phyloP scores from a whole-genome alignment of 2,888 invertebrate genomes.

The Hesperia comma region DNA sequence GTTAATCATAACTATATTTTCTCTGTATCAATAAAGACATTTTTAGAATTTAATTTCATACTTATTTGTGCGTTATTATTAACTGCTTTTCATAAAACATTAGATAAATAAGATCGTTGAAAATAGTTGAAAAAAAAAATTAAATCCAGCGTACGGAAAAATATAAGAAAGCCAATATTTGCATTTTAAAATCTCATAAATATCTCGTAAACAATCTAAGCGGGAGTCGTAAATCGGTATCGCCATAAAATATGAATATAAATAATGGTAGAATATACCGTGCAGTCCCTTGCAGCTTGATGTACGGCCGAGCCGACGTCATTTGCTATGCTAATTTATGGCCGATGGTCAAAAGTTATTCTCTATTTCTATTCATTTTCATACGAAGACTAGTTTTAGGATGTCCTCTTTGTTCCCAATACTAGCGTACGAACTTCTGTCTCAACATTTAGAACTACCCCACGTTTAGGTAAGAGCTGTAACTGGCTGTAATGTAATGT shows the following conservation, averaged over 20 bases:
- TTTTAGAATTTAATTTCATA: too few relatives aligned
- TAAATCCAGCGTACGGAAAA: not conserved
- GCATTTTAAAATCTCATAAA: constrained; percentile 29
- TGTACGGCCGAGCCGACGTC: constrained; percentile 53
- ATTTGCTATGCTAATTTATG: constrained; percentile 55
- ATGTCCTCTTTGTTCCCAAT: not conserved
- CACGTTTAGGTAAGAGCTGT: too few relatives aligned
- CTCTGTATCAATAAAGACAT: too few relatives aligned
- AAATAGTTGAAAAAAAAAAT: not conserved
- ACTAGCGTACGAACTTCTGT: not conserved
- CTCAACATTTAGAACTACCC: too few relatives aligned
- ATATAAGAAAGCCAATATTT: constrained; percentile 6
- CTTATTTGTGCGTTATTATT: not conserved
- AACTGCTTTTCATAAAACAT: too few relatives aligned
- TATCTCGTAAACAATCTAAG: constrained; percentile 45
- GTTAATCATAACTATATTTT: too few relatives aligned
- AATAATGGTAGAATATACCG: constrained; percentile 55
- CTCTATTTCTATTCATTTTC: constrained; percentile 32
- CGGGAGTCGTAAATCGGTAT: constrained; percentile 49
- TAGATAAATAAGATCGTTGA: not conserved
- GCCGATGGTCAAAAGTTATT: constrained; percentile 38
- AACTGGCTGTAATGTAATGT: too few relatives aligned
- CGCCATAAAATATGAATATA: constrained; percentile 65
- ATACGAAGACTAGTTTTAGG: constrained; percentile 7
- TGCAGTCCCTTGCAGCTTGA: constrained; percentile 55